These are phyloP conservation scores for Fragum fragum DNA, from an alignment of 2,888 invertebrate species.

Conservation along the genomic window DNA sequence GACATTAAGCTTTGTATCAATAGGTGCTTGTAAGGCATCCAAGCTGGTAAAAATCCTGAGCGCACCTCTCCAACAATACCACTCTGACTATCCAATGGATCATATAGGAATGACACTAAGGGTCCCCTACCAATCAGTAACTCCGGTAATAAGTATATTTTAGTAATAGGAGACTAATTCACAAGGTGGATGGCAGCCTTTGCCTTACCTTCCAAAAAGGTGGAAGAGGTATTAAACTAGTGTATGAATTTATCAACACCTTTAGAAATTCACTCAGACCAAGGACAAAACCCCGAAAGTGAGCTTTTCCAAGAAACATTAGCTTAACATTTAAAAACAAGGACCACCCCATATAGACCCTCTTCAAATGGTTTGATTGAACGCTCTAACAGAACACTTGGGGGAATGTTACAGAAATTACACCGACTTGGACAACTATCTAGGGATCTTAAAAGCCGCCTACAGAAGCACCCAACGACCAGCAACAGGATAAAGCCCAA, in stretches of 20 bases:
- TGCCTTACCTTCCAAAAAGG: not conserved
- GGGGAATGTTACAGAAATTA: not conserved
- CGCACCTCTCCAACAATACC: conserved; percentile 30
- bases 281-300: conserved; percentile 31
- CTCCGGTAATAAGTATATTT: conserved; percentile 16
- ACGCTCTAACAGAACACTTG: conserved; percentile 2
- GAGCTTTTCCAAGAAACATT: conserved; percentile 24
- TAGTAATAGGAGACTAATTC: conserved; percentile 24
- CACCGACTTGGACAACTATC: conserved; percentile 35
- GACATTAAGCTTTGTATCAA: not conserved
- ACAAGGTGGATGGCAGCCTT: conserved; percentile 1
- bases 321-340: conserved; percentile 45
- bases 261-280: not conserved
- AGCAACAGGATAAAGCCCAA: conserved; percentile 48
- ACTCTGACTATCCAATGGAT: conserved; percentile 39
- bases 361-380: conserved; percentile 2
- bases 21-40: conserved; percentile 24
- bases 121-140: conserved; percentile 8
- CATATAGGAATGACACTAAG: conserved; percentile 8
- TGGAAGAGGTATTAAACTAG: not conserved
- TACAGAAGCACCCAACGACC: conserved; percentile 38
- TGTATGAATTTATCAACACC: not conserved
- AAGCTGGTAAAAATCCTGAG: conserved; percentile 19
- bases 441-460: conserved; percentile 34
- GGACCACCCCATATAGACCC: conserved; percentile 42